These are phyloP conservation scores for Telenomus remus DNA, from an alignment of 1,140 invertebrate genomes.

Conservation along the genomic window DNA sequence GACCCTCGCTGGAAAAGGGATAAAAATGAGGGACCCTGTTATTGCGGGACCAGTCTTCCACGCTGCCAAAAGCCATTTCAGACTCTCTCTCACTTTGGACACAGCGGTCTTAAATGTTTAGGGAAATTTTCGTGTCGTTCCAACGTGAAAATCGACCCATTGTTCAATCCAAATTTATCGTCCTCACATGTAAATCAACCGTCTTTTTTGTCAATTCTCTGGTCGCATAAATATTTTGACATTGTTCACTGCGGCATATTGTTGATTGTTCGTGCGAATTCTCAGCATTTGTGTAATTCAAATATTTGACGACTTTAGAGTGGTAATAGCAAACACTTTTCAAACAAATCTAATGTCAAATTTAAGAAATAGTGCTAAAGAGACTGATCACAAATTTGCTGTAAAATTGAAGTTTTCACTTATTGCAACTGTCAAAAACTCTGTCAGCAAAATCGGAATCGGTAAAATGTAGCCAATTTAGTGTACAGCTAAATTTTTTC, in stretches of 20 bases:
- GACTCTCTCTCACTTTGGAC: slow-evolving; percentile 22
- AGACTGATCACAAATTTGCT: too few relatives aligned
- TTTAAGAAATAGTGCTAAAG: too few relatives aligned
- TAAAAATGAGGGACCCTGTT: slow-evolving; percentile 21
- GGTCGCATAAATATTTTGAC: not conserved
- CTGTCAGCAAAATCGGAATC: too few relatives aligned
- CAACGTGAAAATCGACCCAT: slow-evolving; percentile 11
- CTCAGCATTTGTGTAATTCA: too few relatives aligned
- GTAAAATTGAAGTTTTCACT: too few relatives aligned
- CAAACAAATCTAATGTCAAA: too few relatives aligned
- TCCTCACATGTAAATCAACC: not conserved
- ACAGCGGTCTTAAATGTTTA: slow-evolving; percentile 37
- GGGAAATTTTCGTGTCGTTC: slow-evolving; percentile 26
- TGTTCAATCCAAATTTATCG: slow-evolving; percentile 16
- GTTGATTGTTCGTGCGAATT: too few relatives aligned
- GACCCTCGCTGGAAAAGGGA: slow-evolving; percentile 35
- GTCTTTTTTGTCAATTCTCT: not conserved
- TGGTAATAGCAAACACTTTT: too few relatives aligned
- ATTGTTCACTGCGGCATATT: not conserved
- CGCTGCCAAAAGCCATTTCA: slow-evolving; percentile 9
- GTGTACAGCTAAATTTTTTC: too few relatives aligned
- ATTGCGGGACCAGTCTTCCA: slow-evolving; percentile 25
- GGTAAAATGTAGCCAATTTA: too few relatives aligned
- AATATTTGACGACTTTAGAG: too few relatives aligned
- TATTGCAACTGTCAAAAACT: too few relatives aligned